Evolutionary conservation across 2,888 invertebrate genomes (phyloP).

Genomic region (Nemurella pictetii): DNA sequence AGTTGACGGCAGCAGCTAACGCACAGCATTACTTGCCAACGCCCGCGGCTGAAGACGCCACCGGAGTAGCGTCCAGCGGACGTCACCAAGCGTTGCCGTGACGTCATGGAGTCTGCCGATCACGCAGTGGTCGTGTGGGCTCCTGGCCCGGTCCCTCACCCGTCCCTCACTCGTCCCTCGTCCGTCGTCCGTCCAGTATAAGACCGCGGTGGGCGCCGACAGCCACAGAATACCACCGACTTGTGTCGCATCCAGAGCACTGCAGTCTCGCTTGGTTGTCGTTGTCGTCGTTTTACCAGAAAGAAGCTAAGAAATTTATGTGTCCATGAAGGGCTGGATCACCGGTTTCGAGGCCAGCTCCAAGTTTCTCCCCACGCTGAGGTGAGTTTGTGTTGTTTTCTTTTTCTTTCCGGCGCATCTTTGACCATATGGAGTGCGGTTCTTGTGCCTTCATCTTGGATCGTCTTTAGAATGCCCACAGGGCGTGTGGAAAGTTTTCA

Average conservation of each 20-base stretch:
- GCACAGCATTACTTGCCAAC: background rate
- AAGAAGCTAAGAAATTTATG: constrained; percentile 46
- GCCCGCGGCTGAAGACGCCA: background rate
- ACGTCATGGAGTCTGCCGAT: background rate
- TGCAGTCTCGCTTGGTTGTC: background rate
- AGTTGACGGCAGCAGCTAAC: background rate
- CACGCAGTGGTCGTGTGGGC: background rate
- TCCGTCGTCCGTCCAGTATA: background rate
- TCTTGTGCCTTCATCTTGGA: no score
- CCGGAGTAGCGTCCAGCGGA: background rate
- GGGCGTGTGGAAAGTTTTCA: no score
- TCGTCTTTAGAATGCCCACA: no score
- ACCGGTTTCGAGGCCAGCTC: constrained; percentile 50
- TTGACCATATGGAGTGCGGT: no score
- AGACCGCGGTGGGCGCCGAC: background rate
- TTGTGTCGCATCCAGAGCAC: background rate
- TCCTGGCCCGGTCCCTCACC: background rate
- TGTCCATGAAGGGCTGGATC: constrained; percentile 54
- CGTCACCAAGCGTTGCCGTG: background rate
- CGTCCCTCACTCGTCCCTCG: background rate
- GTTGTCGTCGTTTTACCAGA: background rate
- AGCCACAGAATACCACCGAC: background rate
- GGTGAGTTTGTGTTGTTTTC: no score
- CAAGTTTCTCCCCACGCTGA: constrained; percentile 51
- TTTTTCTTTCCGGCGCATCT: no score